Evolutionary conservation across 2,113 vertebrate species (phyloP), one percentile per base, ranked within the genome.

Genomic region (Amphiprion percula): DNA sequence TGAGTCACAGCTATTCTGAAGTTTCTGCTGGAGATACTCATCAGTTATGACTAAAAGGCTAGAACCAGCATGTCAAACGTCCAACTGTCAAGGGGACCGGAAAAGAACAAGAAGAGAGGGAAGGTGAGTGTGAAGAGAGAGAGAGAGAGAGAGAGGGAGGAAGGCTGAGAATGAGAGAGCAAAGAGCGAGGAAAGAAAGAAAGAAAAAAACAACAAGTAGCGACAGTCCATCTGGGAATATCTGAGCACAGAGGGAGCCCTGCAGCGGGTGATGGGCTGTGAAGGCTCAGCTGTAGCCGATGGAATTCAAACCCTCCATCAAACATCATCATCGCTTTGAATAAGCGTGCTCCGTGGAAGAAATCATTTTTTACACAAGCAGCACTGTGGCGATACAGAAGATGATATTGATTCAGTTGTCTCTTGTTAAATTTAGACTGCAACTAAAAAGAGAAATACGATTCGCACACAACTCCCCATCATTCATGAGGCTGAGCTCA

Each of bases 1-100:
- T 88, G 89, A 89, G 79, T 91, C 87, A 91, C 68, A 87, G 77
- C 79, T 80, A 74, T 79, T 90, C 82, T 65, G 56, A 78, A 87
- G 70, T 81, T 52, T 65, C 65, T 81, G 85, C 72, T 77, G 78
- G 69, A 81, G 88, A 90, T 79, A 79, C 84, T 89, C 86, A 87
- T 90, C 80, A 82, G 78, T 83, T 88, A 84, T 87, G 90, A 87
- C 81, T 83, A 83, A 87, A 90, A 86, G 59, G 60, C 76, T 83
- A 70, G 53, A 82, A 90, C 83, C 69, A 80, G 76, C 66, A 79
- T 86, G 83, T 90, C 88, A 90, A 88, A 87, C 1, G 55, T 87
- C 86, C 77, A 90, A 90, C 84, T 83, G 89, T 90, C 87, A 82
- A 70, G 44, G 50, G 59, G 67, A 83, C 64, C 61, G 76, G 61